Base-by-base conservation (phyloP, 2,888 invertebrate species). In the Drosophila sordidapex region DNA sequence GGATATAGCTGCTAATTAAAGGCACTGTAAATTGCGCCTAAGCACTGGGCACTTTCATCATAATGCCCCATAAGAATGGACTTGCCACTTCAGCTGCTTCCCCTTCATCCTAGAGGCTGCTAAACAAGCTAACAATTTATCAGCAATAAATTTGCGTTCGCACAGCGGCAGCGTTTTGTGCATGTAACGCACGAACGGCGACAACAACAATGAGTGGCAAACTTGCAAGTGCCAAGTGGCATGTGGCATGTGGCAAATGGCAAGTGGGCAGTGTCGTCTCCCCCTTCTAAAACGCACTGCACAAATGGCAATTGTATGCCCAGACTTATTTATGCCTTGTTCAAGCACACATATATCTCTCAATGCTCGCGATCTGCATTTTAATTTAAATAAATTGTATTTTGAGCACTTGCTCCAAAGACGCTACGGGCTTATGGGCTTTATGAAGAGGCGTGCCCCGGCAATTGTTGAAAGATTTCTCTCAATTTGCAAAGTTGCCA, bases 351-450 rank as follows among this genome's bases (percentile, higher is more conserved):
- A 36, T 58, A 36, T 58, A 43, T 64, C 68, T 54, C 56, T 70
- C 33, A 63, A 60, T 76, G 62, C 29, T 33, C 48, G 72, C 67
- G 62, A 76, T 78, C 76, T 83, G 83, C 90, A 89, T 76, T 89
- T 89, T 81, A 89, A 87, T 87, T 89, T 83, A 85, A 89, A 87
- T 83, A 83, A 85, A 89, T 70, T 70, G 51, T 82, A 65, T 69
- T 71, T 69, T 60, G 74, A 27, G 38, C 59, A 65, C 61, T 59
- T 31, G 66, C 54, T 43, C 36, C 38, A 51, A 21, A 27, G 33
- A 8, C 51, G 27, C 31, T n/a, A 35, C n/a, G 31, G 35, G 25
- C n/a, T 51, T 46, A 35, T 46, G 25, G 15, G 27, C 53, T 33
- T 53, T 31, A 64, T 61, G 58, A 64, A 72, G 66, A 63, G 79